Conservation (phyloP, 2,888 invertebrate genomes). For the Agrilus biguttatus region DNA sequence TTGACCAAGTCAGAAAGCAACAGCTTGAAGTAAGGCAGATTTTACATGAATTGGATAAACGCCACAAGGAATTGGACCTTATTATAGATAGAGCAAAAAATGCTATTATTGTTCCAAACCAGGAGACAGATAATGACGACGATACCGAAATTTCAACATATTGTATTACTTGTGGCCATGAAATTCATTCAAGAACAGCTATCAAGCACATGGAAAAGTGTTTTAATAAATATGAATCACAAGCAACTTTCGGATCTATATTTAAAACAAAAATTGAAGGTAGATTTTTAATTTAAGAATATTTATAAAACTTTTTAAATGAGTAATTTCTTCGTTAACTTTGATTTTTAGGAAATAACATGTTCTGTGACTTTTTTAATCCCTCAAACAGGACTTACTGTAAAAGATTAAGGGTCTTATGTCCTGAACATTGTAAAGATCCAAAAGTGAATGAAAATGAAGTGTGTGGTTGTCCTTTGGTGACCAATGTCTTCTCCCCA, state of each 20-base stretch:
- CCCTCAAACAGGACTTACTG: slow-evolving; percentile 82
- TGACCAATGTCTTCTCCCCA: slow-evolving; percentile 67
- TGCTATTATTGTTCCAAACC: slow-evolving; percentile 48
- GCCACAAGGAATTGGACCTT: slow-evolving; percentile 64
- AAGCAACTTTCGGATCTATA: slow-evolving; percentile 90
- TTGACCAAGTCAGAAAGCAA: slow-evolving; percentile 53
- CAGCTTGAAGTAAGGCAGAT: slow-evolving; percentile 65
- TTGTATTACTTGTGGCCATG: slow-evolving; percentile 94
- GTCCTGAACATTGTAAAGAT: slow-evolving; percentile 95
- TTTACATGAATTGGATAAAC: slow-evolving; percentile 64
- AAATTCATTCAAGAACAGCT: slow-evolving; percentile 81
- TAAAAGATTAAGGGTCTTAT: slow-evolving; percentile 85
- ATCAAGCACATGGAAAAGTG: slow-evolving; percentile 97
- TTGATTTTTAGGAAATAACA: slow-evolving; percentile 49
- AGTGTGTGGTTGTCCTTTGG: slow-evolving; percentile 88
- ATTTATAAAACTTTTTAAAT: background rate
- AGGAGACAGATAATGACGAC: slow-evolving; percentile 44
- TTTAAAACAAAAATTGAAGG: slow-evolving; percentile 90
- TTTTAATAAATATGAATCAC: slow-evolving; percentile 94
- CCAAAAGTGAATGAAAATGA: slow-evolving; percentile 74
- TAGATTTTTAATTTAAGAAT: background rate
- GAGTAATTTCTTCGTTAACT: background rate
- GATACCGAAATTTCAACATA: slow-evolving; percentile 72
- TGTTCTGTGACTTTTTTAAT: slow-evolving; percentile 97
- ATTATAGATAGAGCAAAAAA: slow-evolving; percentile 66